phyloP scores from a whole-genome alignment of 1,140 invertebrate species.

The Saccostrea glomerata region DNA sequence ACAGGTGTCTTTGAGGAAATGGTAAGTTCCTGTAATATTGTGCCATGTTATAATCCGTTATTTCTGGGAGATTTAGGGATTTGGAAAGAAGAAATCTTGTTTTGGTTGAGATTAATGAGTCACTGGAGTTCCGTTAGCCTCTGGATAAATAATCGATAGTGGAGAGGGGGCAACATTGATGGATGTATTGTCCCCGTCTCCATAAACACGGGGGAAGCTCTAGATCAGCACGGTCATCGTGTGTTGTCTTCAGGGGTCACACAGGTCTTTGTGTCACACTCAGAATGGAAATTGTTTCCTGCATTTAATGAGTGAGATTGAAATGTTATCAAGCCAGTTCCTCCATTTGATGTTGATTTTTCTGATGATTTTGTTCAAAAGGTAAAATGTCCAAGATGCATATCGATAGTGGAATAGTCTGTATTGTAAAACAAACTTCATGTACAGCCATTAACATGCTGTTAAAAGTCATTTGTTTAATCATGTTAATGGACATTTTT shows the following conservation, averaged over 20 bases:
- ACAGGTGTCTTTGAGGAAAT: conserved; percentile 28
- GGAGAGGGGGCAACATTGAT: not conserved
- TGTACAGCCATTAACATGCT: not conserved
- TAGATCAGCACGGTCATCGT: not conserved
- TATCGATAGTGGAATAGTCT: not conserved
- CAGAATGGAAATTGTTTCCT: not conserved
- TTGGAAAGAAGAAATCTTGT: too few species aligned
- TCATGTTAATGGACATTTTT: not conserved
- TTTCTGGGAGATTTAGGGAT: too few species aligned
- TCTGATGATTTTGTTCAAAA: not conserved
- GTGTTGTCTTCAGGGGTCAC: not conserved
- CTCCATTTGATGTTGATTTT: not conserved
- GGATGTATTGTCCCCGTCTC: conserved; percentile 20
- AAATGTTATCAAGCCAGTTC: not conserved
- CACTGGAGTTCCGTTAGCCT: not conserved
- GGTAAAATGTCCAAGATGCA: not conserved
- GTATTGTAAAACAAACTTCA: not conserved
- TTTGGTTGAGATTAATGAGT: not conserved
- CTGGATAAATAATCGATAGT: not conserved
- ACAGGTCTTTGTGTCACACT: not conserved
- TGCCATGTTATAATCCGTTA: too few species aligned
- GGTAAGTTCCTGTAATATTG: conserved; percentile 11
- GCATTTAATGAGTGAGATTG: not conserved
- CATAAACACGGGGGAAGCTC: not conserved
- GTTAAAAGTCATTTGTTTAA: not conserved